phyloP scores from a whole-genome alignment of 64 coral and sea anemone genomes.

The Exaiptasia diaphana region DNA sequence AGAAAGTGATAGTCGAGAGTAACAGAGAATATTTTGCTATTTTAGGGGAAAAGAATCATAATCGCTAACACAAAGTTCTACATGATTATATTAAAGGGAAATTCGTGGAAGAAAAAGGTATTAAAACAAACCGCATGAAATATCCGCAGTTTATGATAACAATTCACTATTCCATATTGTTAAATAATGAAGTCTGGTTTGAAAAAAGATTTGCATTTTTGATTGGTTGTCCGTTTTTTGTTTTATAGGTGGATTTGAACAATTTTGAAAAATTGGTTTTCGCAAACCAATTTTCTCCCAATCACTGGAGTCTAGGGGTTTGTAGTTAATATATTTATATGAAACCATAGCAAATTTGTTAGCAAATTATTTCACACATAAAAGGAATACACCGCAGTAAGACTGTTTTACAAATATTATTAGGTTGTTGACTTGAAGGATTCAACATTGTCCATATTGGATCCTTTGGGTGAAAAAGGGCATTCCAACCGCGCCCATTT shows the following conservation, averaged over 20 bases:
- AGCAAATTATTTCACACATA: no score
- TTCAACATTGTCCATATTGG: neutral
- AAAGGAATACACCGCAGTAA: no score
- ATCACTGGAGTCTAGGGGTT: neutral
- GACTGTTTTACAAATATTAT: neutral
- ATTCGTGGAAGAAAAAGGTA: neutral
- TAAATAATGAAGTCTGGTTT: no score
- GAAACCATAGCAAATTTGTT: neutral
- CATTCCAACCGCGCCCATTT: neutral
- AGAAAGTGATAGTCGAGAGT: neutral
- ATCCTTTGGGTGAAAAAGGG: neutral
- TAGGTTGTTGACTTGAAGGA: neutral
- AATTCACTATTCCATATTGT: no score
- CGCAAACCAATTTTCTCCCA: neutral
- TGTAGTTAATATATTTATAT: neutral
- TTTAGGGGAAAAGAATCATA: neutral
- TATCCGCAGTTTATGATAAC: no score
- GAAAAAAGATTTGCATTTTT: no score
- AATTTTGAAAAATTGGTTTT: neutral
- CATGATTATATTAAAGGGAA: neutral
- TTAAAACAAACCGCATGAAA: no score
- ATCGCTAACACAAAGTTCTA: neutral
- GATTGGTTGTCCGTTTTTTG: no score
- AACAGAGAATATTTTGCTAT: no score
- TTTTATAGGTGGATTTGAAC: neutral